phyloP scores from a whole-genome alignment of 2,797 vertebrate species.

The Mormyrops attenuatus region DNA sequence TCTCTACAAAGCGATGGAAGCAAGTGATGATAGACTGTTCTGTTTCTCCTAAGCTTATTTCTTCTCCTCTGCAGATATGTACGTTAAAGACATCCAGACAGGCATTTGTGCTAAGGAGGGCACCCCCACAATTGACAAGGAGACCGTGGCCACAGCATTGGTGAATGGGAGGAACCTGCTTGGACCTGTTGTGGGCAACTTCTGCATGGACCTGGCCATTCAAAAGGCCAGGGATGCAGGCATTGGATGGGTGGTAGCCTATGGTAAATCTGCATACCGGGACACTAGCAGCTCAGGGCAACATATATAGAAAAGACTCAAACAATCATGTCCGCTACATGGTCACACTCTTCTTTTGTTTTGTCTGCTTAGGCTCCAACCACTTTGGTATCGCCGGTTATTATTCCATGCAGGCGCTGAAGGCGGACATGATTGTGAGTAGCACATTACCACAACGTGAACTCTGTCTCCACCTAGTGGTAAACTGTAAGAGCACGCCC shows the following conservation, averaged over 20 bases:
- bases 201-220: slow-evolving; percentile 67
- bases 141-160: slow-evolving; percentile 59
- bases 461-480: slow-evolving; percentile 21
- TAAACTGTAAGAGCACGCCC: neutral
- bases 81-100: slow-evolving; percentile 59
- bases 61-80: slow-evolving; percentile 53
- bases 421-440: slow-evolving; percentile 68
- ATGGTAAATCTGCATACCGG: slow-evolving; percentile 42
- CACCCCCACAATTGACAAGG: slow-evolving; percentile 57
- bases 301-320: neutral
- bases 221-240: slow-evolving; percentile 62
- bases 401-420: slow-evolving; percentile 62
- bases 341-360: neutral
- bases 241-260: slow-evolving; percentile 68
- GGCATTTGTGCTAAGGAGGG: slow-evolving; percentile 63
- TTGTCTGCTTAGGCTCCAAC: slow-evolving; percentile 57
- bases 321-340: neutral
- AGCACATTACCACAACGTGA: neutral
- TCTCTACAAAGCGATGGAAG: neutral
- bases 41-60: neutral
- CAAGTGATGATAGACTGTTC: neutral
- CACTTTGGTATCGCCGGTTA: slow-evolving; percentile 68
- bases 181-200: slow-evolving; percentile 70
- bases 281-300: neutral
- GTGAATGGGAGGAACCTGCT: slow-evolving; percentile 65